Evolutionary conservation across 2,888 invertebrate genomes (phyloP).

Genomic region (Ganaspis brasiliensis): DNA sequence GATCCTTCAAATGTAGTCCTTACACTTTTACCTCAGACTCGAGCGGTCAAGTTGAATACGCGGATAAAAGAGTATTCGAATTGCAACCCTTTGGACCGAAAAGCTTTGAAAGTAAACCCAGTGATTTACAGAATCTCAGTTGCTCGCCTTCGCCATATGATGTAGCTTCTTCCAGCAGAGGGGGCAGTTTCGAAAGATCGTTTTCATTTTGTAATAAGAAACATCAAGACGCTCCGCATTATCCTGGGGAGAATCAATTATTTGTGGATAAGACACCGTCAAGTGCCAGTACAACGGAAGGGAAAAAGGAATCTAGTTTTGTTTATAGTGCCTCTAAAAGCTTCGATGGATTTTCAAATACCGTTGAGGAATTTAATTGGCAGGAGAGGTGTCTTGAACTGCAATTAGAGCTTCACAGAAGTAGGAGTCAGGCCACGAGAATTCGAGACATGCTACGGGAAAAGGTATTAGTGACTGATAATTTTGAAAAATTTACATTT

Average conservation of each 20-base stretch:
- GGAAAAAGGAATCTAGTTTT: conserved; percentile 77
- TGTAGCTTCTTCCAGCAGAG: conserved; percentile 62
- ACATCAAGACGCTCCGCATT: conserved; percentile 57
- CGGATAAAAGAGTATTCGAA: conserved; percentile 69
- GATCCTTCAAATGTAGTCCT: conserved; percentile 70
- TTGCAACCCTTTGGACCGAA: conserved; percentile 66
- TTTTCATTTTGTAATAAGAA: conserved; percentile 69
- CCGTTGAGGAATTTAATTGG: conserved; percentile 87
- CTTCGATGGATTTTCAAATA: conserved; percentile 75
- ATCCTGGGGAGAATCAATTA: conserved; percentile 49
- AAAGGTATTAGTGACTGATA: conserved; percentile 85
- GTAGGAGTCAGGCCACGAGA: conserved; percentile 92
- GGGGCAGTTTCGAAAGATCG: conserved; percentile 68
- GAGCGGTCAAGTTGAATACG: conserved; percentile 77
- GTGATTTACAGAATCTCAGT: conserved; percentile 56
- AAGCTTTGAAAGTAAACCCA: conserved; percentile 67
- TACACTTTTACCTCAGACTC: conserved; percentile 77
- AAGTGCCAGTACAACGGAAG: conserved; percentile 54
- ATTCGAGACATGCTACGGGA: conserved; percentile 94
- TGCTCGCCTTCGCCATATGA: conserved; percentile 66
- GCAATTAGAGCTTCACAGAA: conserved; percentile 92
- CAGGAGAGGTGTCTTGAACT: conserved; percentile 93
- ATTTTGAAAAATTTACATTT: conserved; percentile 68
- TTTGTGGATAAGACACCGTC: conserved; percentile 46
- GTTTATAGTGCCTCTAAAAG: conserved; percentile 75